Base-by-base conservation (phyloP, 2,888 invertebrate species). In the Xylota sylvarum region DNA sequence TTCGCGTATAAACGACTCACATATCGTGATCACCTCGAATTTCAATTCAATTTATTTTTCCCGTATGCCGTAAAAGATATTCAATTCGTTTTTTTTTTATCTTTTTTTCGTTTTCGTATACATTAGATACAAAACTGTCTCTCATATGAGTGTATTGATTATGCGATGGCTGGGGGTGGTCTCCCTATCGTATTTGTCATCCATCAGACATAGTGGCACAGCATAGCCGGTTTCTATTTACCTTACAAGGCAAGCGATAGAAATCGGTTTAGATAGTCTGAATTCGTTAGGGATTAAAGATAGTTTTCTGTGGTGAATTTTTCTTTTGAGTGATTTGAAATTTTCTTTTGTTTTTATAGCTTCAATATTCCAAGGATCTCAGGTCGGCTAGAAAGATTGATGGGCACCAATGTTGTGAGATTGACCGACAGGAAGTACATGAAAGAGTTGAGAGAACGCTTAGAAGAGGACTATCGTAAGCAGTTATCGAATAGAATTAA, bases 391-490 rank as follows among this genome's bases (percentile, higher is more conserved):
- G 93, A 93, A 89, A 89, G 91, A 37, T 90, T 93, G 50, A 93
- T 93, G 93, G 92, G 92, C 87, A 91, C 92, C 77, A 95, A 94
- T 91, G 93, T 95, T 81, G 94, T 95, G 12, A 93, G 94, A 86
- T 91, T 95, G 78, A 95, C 95, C 5, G 95, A 95, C 90, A 92
- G 95, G 58, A 93, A 93, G 80, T 95, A 94, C 90, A 95, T 95
- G 95, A 93, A 94, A 88, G 93, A 93, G 69, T 91, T 95, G 35
- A 93, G 95, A 83, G 91, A 93, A 56, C 92, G 94, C 48, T 94
- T 95, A 72, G 93, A 94, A 77, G 94, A 94, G 88, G 95, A 95
- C 88, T 94, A 95, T 90, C 93, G 94, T 65, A 92, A 93, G 40
- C 93, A 93, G 65, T 93, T 95, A 91, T 91, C 93, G 67, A 93